Evolutionary conservation across 2,888 invertebrate genomes (phyloP).

Genomic region (Coenonympha glycerion): DNA sequence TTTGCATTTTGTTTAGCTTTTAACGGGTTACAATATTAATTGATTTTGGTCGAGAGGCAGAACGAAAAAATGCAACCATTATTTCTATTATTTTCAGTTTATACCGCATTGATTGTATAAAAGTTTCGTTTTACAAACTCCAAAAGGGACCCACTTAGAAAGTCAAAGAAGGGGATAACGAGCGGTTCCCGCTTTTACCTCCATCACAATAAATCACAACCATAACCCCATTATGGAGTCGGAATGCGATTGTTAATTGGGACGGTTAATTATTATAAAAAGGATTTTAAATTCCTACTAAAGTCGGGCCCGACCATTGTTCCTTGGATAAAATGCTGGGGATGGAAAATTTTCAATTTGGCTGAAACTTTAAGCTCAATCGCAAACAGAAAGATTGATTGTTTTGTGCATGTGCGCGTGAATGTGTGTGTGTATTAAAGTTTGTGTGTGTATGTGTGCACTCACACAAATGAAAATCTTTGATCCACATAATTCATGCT

Average conservation of each 20-base stretch:
- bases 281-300: conserved; percentile 4
- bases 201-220: conserved; percentile 19
- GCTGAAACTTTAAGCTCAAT: neutral
- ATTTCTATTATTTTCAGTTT: too few species aligned
- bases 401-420: too few species aligned
- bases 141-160: conserved; percentile 13
- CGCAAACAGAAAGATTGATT: too few species aligned
- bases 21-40: too few species aligned
- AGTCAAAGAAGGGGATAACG: conserved; percentile 12
- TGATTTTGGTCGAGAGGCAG: too few species aligned
- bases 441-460: too few species aligned
- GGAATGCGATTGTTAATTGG: conserved; percentile 21
- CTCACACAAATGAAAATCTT: too few species aligned
- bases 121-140: neutral
- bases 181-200: conserved; percentile 12
- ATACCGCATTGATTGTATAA: neutral
- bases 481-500: too few species aligned
- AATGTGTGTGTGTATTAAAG: too few species aligned
- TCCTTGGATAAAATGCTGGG: neutral
- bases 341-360: neutral
- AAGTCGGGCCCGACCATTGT: neutral
- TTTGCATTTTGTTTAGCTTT: too few species aligned
- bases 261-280: conserved; percentile 22
- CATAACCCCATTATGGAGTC: conserved; percentile 20
- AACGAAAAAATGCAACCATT: too few species aligned